phyloP scores from a whole-genome alignment of 2,888 invertebrate genomes.

The Zonitis immaculata region DNA sequence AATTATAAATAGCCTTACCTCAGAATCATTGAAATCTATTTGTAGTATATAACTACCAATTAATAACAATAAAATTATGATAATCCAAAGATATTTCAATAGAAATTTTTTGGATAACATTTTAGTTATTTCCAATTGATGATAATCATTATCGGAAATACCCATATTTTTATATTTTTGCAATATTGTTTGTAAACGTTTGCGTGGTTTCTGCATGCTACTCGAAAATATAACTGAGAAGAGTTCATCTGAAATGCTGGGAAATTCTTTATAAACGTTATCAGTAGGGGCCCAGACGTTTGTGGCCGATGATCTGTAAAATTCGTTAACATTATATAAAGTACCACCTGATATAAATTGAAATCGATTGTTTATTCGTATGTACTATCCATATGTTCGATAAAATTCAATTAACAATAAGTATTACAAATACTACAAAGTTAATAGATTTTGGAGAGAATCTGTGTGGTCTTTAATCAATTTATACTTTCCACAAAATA shows the following conservation, averaged over 20 bases:
- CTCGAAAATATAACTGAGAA: slow-evolving; percentile 6
- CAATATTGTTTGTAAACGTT: slow-evolving; percentile 23
- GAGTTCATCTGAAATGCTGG: slow-evolving; percentile 2
- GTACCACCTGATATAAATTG: slow-evolving; percentile 17
- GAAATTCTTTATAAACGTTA: slow-evolving; percentile 15
- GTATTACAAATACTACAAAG: no score
- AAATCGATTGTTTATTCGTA: no score
- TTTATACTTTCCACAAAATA: no score
- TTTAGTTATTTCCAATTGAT: slow-evolving; percentile 17
- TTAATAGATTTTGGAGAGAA: no score
- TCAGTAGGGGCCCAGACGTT: slow-evolving; percentile 24
- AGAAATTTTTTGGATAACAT: slow-evolving; percentile 1
- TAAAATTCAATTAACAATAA: no score
- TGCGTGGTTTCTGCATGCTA: slow-evolving; percentile 27
- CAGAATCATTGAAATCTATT: slow-evolving; percentile 5
- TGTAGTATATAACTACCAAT: background rate
- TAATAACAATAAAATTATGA: background rate
- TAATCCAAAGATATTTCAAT: background rate
- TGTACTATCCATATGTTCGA: no score
- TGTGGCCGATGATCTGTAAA: slow-evolving; percentile 28
- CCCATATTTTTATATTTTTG: slow-evolving; percentile 23
- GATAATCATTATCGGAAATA: slow-evolving; percentile 13
- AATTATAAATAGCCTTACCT: slow-evolving; percentile 19
- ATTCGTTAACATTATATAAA: slow-evolving; percentile 18
- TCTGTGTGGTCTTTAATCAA: no score